Percentiles rank a stretch among this genome's conserved stretches.
Evolutionary conservation across 2,113 vertebrate species (phyloP).

Genomic region (Antigone vipio): DNA sequence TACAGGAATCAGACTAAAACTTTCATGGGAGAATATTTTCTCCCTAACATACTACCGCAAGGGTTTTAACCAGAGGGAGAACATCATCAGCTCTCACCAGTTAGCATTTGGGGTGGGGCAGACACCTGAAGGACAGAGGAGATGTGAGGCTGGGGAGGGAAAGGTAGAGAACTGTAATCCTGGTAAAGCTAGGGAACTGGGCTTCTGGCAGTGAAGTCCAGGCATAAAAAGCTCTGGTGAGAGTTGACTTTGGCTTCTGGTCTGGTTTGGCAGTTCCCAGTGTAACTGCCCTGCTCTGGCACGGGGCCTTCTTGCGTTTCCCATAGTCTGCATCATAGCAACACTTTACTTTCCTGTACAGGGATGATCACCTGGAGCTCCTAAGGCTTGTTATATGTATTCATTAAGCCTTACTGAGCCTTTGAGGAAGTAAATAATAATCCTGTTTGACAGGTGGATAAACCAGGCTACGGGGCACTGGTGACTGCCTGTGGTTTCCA

Average conservation of each 20-base stretch:
- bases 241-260: neutral
- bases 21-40: neutral
- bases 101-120: neutral
- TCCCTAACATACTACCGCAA: accelerated
- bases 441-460: neutral
- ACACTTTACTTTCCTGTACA: neutral
- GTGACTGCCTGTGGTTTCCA: neutral
- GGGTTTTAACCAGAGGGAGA: neutral
- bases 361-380: neutral
- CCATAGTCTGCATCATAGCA: neutral
- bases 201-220: neutral
- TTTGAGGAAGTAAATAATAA: neutral
- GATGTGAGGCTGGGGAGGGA: neutral
- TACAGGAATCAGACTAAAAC: neutral
- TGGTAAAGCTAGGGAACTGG: neutral
- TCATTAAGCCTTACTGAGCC: neutral
- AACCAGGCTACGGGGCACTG: neutral
- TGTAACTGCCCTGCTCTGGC: neutral
- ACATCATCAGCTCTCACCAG: neutral
- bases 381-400: neutral
- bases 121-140: neutral
- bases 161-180: neutral
- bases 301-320: neutral
- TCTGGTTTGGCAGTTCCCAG: neutral
- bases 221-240: neutral